Base-by-base conservation (phyloP, 2,113 vertebrate species). In the Genyomyrus donnyi region DNA sequence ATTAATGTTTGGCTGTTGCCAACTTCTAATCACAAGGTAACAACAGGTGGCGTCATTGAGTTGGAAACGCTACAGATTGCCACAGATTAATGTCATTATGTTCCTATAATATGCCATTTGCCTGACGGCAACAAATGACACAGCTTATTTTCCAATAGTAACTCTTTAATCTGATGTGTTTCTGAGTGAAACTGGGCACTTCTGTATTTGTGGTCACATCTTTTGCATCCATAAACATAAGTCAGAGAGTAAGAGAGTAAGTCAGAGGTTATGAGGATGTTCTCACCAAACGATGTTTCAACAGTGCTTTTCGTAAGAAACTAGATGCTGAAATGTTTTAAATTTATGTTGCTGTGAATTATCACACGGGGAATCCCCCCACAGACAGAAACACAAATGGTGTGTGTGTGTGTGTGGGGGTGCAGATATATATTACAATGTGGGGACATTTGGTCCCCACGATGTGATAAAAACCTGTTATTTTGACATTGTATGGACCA, bases 1-100 rank as follows among this genome's bases (percentile, higher is more conserved):
- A n/a, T 86, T 4, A 87, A 31, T 17, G 3, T 27, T 87, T n/a
- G n/a, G 48, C 9, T 83, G 42, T 39, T 77, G 42, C 19, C 31
- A 42, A 42, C 48, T 87, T 87, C 27, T 35, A 27, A 52, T 53
- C 85, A 52, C 49, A 21, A 27, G 10, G 80, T 58, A 89, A 85
- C 89, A 89, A 89, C 77, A 89, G 89, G 80, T 89, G 89, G 89
- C 77, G 21, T 85, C 35, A 39, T 89, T 89, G 80, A 89, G 77
- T 89, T 85, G 49, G 70, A 62, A 85, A 89, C 52, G 19, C 19
- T 52, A 31, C 48, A 52, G 49, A 50, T 46, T 11, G 21, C 45
- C 17, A 49, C 15, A 85, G 24, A 52, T 13, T 48, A 85, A 77
- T 42, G 74, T 80, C 1, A 2, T 80, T 80, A 80, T 80, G 74